These are phyloP conservation scores for Dinocampus coccinellae DNA, from an alignment of 2,888 invertebrate species.

Conservation along the genomic window DNA sequence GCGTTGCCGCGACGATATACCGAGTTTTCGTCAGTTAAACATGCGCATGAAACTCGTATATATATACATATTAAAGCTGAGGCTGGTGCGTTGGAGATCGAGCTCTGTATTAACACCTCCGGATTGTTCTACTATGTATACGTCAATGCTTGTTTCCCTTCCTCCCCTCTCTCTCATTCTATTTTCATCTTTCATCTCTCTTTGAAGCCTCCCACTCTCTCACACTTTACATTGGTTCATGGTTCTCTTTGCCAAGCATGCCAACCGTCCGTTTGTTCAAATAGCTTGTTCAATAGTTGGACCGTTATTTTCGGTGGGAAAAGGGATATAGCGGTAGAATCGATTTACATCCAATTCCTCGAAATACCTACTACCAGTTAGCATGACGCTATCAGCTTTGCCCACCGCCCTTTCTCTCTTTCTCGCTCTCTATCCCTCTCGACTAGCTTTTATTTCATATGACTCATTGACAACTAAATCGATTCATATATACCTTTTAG, in stretches of 20 bases:
- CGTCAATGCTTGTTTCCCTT: conserved; percentile 38
- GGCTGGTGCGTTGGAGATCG: conserved; percentile 57
- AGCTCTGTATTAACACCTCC: conserved; percentile 69
- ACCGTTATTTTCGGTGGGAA: conserved; percentile 60
- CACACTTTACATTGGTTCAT: conserved; percentile 12
- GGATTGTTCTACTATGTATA: conserved; percentile 45
- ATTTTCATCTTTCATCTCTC: conserved; percentile 12
- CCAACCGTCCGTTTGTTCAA: conserved; percentile 43
- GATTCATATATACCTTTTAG: conserved; percentile 10
- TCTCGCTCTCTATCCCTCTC: conserved; percentile 29
- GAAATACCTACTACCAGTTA: conserved; percentile 37
- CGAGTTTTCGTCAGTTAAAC: conserved; percentile 68
- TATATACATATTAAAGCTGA: conserved; percentile 50
- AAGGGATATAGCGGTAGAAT: conserved; percentile 52
- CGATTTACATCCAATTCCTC: conserved; percentile 50
- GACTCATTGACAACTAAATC: conserved; percentile 43
- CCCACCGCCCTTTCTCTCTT: conserved; percentile 25
- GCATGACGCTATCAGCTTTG: conserved; percentile 24
- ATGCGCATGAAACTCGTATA: conserved; percentile 69
- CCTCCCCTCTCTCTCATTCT: conserved; percentile 25
- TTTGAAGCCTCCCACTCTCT: conserved; percentile 2
- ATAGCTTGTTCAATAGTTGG: conserved; percentile 58
- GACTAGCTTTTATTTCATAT: no score
- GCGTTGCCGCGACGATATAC: conserved; percentile 51
- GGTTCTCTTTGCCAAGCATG: conserved; percentile 3